Conservation (phyloP, 2,888 invertebrate species). For the Emmelina monodactyla region DNA sequence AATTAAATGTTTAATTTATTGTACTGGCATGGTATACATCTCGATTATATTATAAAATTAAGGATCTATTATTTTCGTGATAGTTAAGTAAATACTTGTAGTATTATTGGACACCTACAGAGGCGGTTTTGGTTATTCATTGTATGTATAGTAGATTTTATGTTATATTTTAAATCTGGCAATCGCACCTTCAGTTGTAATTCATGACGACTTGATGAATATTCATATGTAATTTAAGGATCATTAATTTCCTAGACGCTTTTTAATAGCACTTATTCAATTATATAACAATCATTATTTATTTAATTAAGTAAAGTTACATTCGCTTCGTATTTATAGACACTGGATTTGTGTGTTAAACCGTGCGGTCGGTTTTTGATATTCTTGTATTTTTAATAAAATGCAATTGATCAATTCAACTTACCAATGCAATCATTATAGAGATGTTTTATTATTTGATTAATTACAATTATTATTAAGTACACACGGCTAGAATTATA, state of each 20-base stretch:
- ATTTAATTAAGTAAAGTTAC: not conserved
- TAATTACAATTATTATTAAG: too few relatives aligned
- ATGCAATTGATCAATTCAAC: too few relatives aligned
- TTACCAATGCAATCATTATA: too few relatives aligned
- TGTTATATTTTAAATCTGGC: conserved; percentile 19
- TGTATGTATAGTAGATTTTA: conserved; percentile 22
- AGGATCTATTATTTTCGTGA: conserved; percentile 59
- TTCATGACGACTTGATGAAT: not conserved
- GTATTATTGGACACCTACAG: conserved; percentile 40
- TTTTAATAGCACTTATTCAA: conserved; percentile 1
- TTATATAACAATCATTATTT: conserved; percentile 1
- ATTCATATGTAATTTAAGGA: not conserved
- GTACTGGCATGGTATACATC: conserved; percentile 45
- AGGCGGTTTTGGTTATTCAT: conserved; percentile 46
- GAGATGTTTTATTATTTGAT: too few relatives aligned
- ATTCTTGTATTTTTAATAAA: too few relatives aligned
- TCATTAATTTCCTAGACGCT: not conserved
- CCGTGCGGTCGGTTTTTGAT: too few relatives aligned
- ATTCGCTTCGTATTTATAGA: too few relatives aligned
- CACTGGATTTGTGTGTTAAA: too few relatives aligned
- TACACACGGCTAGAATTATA: too few relatives aligned
- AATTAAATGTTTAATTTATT: conserved; percentile 40
- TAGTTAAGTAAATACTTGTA: conserved; percentile 55
- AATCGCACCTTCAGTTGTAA: conserved; percentile 22
- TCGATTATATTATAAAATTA: conserved; percentile 50